Base-by-base conservation (phyloP, 2,113 vertebrate species). In the Tylochromis polylepis region DNA sequence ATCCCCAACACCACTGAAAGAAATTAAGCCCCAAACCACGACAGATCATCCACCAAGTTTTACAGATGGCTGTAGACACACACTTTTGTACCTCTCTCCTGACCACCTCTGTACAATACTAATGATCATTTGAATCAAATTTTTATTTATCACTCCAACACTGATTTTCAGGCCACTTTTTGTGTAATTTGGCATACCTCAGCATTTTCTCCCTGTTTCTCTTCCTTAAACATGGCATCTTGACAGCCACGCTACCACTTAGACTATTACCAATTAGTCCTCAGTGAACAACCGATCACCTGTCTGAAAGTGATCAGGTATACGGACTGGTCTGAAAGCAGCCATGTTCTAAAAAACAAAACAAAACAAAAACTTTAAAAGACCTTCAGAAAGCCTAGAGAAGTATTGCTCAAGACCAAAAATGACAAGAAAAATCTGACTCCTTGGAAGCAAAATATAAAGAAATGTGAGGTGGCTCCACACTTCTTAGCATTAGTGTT, bases 331-430 rank as follows among this genome's bases (percentile, higher is more conserved):
- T 4, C 38, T 43, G 38, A 43, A 27, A 41, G 62, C n/a, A 24
- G 62, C 7, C n/a, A 67, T 38, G 20, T 67, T 67, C 3, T 22
- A 38, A 62, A 11, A 62, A 38, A 7, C 0, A n/a, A 15, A 46
- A 46, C 0, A 62, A 11, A 62, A 38, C 5, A 0, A n/a, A 15
- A 46, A 46, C 0, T 67, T 22, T 67, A 11, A 67, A 70, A 24
- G 65, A 43, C 36, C 36, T 70, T 70, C n/a, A 70, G 65, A 70
- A 70, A 70, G n/a, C 65, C 38, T 67, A 34, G 4, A 22, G 20
- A 67, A 22, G 34, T 67, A 15, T 41, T 67, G 34, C 60, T 41
- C 20, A 41, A 67, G 62, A 22, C 41, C 41, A 67, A 67, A 67
- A 67, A 67, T 15, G 41, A 67, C 20, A 8, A 67, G 7, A 41